These are phyloP conservation scores for Helicoverpa assulta DNA, from an alignment of 2,888 invertebrate genomes.

Conservation along the genomic window DNA sequence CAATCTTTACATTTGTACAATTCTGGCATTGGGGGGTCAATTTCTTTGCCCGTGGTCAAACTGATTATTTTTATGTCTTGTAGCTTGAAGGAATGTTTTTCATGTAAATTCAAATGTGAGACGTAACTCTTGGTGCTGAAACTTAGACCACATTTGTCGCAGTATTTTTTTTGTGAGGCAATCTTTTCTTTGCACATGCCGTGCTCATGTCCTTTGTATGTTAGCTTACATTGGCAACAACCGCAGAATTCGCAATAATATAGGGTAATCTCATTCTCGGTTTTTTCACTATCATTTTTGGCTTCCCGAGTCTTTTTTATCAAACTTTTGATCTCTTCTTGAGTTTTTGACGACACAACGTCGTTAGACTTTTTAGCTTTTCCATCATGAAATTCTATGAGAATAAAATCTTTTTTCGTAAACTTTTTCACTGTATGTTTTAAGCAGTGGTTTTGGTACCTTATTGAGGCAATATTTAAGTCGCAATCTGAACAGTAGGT, in stretches of 20 bases:
- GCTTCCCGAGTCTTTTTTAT: not conserved
- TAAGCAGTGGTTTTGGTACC: slow-evolving; percentile 46
- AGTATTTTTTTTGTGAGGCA: slow-evolving; percentile 38
- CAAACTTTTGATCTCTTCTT: not conserved
- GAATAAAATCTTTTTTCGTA: slow-evolving; percentile 51
- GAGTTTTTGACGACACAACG: not conserved
- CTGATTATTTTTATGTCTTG: slow-evolving; percentile 63
- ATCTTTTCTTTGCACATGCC: slow-evolving; percentile 22
- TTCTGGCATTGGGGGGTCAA: slow-evolving; percentile 61
- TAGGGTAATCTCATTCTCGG: not conserved
- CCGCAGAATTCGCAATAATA: slow-evolving; percentile 57
- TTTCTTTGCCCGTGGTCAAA: slow-evolving; percentile 45
- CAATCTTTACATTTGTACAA: slow-evolving; percentile 67
- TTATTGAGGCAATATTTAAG: slow-evolving; percentile 36
- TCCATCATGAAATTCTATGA: slow-evolving; percentile 42
- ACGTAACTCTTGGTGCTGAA: slow-evolving; percentile 30
- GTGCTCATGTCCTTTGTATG: slow-evolving; percentile 24
- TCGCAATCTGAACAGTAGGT: slow-evolving; percentile 64
- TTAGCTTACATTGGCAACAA: slow-evolving; percentile 17
- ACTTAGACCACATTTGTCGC: slow-evolving; percentile 69
- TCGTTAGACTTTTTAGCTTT: not conserved
- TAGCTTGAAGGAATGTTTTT: slow-evolving; percentile 43
- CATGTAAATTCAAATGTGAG: slow-evolving; percentile 52
- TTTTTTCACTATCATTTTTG: rapidly evolving
- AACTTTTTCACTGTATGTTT: slow-evolving; percentile 50